These are phyloP conservation scores for Listronotus bonariensis DNA, from an alignment of 1,140 invertebrate genomes.

Conservation along the genomic window DNA sequence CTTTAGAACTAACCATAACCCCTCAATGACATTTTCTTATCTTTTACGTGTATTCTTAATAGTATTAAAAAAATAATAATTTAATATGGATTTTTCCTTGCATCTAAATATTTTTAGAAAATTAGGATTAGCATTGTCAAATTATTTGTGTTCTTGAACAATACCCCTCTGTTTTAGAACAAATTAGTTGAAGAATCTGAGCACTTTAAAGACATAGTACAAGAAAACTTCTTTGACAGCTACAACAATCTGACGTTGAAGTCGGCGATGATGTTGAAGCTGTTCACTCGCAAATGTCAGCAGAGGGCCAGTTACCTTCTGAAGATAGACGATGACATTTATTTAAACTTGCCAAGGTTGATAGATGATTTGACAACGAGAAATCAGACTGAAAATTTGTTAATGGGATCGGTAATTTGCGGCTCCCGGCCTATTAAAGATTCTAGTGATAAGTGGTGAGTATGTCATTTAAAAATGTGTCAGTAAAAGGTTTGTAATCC, in stretches of 20 bases:
- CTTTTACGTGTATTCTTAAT: no score
- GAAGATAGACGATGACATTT: constrained; percentile 87
- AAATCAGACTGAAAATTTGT: constrained; percentile 57
- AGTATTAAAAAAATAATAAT: no score
- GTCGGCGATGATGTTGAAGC: constrained; percentile 83
- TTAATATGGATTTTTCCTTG: no score
- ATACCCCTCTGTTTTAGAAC: no score
- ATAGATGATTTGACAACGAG: constrained; percentile 53
- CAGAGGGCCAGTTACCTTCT: constrained; percentile 66
- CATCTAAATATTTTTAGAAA: no score
- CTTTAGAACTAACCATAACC: no score
- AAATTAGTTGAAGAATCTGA: constrained; percentile 60
- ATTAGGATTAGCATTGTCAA: no score
- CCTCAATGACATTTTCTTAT: no score
- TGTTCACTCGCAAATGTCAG: constrained; percentile 70
- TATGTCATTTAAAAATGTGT: no score
- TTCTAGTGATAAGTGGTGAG: constrained; percentile 76
- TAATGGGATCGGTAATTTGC: constrained; percentile 77
- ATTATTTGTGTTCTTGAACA: not conserved
- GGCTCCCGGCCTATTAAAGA: constrained; percentile 73
- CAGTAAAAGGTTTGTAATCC: no score
- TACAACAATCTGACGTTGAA: constrained; percentile 94
- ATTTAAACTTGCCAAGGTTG: constrained; percentile 70
- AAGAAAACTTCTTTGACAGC: constrained; percentile 86
- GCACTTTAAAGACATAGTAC: constrained; percentile 81